Base-by-base conservation (phyloP, 2,113 vertebrate genomes). In the Corythornis cristatus region DNA sequence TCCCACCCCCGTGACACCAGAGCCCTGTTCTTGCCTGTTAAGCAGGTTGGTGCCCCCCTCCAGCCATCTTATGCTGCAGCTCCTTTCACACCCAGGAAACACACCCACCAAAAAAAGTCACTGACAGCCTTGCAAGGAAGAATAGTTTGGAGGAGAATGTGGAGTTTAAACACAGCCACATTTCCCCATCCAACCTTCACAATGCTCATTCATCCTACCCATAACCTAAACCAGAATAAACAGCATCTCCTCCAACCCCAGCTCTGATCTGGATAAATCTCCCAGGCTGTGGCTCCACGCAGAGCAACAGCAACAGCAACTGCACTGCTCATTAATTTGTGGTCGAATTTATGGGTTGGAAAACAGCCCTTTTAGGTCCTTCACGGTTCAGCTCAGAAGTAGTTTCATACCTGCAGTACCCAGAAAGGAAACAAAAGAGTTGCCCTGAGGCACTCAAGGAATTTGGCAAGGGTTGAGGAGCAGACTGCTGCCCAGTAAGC, bases 341-440 rank as follows among this genome's bases (percentile, higher is more conserved):
- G 83, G 65, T 46, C 11, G 3, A 79, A 83, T 77, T 93, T 26
- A 78, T 46, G 87, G 64, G 80, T 93, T 93, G 89, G 78, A 92
- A 92, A 93, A 64, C 72, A 94, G 93, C 93, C 85, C 87, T 93
- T 95, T 73, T 62, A 93, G 91, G 82, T 88, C 93, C 93, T 93
- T 93, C 93, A 93, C 2, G 61, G 87, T 88, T 91, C 87, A 93
- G 84, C 67, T 94, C 89, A 74, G 93, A 66, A 92, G 51, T 3
- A 51, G 33, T 89, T 94, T 86, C 92, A 46, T 88, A 94, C 79
- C 87, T 89, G 56, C 43, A 70, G 84, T 58, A 85, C 53, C 57
- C 94, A 83, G 56, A 53, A 82, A 91, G 43, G 43, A 89, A 89
- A 79, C 82, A 66, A 64, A 64, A 77, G 67, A 76, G 42, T 31